phyloP scores from a whole-genome alignment of 2,888 invertebrate genomes.

The Lasius fuliginosus region DNA sequence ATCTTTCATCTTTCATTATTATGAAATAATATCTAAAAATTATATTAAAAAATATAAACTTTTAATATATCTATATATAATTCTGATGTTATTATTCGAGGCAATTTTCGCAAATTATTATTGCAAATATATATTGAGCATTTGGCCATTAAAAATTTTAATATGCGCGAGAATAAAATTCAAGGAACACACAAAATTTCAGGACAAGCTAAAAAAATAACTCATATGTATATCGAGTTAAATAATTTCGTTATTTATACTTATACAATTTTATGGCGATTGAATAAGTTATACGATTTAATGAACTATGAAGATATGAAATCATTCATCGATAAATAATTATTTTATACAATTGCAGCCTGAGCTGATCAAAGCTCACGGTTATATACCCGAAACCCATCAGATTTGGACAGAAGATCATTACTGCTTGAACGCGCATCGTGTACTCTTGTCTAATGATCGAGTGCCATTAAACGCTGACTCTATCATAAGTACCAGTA shows the following conservation, averaged over 20 bases:
- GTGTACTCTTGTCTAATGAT: conserved; percentile 81
- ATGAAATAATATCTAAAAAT: background rate
- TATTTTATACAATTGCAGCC: conserved; percentile 82
- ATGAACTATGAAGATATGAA: background rate
- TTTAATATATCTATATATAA: background rate
- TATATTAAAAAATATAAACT: background rate
- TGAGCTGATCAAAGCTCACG: conserved; percentile 85
- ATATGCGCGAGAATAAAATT: no score
- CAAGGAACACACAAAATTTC: no score
- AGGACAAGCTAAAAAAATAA: no score
- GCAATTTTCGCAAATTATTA: background rate
- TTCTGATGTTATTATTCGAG: background rate
- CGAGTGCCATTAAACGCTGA: conserved; percentile 17
- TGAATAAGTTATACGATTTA: background rate
- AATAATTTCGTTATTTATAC: background rate
- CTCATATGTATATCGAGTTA: background rate
- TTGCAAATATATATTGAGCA: background rate
- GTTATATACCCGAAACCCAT: conserved; percentile 86
- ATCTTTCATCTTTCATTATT: background rate
- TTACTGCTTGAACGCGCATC: conserved; percentile 86
- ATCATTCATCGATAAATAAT: background rate
- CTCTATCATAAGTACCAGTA: background rate
- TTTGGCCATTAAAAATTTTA: background rate
- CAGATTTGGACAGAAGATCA: conserved; percentile 86
- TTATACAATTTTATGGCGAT: background rate